Conservation (phyloP, 1,140 invertebrate species). For the Calosoma granatense region DNA sequence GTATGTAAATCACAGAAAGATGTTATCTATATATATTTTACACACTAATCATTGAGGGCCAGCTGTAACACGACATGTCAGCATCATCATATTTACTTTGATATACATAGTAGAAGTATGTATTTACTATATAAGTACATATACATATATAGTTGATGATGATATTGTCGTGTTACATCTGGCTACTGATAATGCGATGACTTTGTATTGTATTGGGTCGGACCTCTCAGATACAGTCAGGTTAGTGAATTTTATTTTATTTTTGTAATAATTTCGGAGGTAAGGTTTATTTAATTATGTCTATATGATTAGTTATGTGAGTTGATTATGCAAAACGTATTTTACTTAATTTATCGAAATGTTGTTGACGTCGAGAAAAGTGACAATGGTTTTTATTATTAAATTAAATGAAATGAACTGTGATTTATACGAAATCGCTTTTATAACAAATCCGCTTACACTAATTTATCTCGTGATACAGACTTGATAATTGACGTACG, state of each 20-base stretch:
- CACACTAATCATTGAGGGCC: background rate
- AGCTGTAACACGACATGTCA: background rate
- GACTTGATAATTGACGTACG: background rate
- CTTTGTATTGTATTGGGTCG: slow-evolving; percentile 1
- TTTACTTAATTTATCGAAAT: background rate
- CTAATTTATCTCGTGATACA: slow-evolving; percentile 6
- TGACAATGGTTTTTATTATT: too few relatives aligned
- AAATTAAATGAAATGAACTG: background rate
- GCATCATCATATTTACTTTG: background rate
- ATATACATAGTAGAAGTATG: too few relatives aligned
- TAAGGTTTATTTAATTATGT: background rate
- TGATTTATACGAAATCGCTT: slow-evolving; percentile 4
- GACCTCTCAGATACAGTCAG: slow-evolving; percentile 2
- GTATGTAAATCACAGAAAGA: slow-evolving; percentile 19
- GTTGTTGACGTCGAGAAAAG: background rate
- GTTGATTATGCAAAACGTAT: background rate
- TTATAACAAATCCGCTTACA: slow-evolving; percentile 1
- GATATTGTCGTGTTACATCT: too few relatives aligned
- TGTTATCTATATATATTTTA: background rate
- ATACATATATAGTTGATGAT: too few relatives aligned
- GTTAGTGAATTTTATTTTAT: background rate
- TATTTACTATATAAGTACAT: too few relatives aligned
- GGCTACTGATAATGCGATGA: background rate
- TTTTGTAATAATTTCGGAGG: background rate
- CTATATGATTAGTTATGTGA: background rate